Conservation (phyloP, 1,140 invertebrate species). For the Delia radicum region DNA sequence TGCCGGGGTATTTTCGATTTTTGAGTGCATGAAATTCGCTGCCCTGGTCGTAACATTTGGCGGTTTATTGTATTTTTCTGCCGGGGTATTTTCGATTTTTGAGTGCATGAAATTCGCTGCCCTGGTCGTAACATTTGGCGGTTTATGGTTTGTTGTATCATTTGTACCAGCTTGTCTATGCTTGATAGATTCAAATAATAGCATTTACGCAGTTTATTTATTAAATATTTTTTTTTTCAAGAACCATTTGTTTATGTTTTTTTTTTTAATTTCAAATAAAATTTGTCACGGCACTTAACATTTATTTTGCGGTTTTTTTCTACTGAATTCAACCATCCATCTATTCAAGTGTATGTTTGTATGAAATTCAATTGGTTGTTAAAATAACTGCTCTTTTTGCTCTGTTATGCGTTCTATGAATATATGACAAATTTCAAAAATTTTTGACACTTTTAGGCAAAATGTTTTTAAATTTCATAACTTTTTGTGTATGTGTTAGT, state of each 20-base stretch:
- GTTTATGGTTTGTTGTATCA: neutral
- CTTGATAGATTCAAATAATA: constrained; percentile 5
- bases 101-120: too few relatives aligned
- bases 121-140: neutral
- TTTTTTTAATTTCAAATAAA: neutral
- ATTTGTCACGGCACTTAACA: constrained; percentile 19
- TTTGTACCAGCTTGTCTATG: neutral
- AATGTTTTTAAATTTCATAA: too few relatives aligned
- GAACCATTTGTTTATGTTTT: neutral
- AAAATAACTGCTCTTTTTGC: neutral
- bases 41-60: too few relatives aligned
- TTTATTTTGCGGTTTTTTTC: constrained; percentile 23
- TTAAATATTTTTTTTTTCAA: neutral
- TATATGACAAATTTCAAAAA: neutral
- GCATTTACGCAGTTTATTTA: neutral
- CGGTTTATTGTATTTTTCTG: too few relatives aligned
- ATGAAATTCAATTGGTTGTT: neutral
- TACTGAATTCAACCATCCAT: neutral
- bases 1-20: too few relatives aligned
- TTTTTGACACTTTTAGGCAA: too few relatives aligned
- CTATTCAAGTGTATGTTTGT: neutral
- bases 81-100: too few relatives aligned
- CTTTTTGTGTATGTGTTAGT: too few relatives aligned
- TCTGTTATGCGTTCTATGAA: too few relatives aligned
- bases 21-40: too few relatives aligned